Percentiles rank a stretch among this genome's conserved stretches.
Conservation (phyloP, 2,888 invertebrate species). For the Glaucopsyche alexis region DNA sequence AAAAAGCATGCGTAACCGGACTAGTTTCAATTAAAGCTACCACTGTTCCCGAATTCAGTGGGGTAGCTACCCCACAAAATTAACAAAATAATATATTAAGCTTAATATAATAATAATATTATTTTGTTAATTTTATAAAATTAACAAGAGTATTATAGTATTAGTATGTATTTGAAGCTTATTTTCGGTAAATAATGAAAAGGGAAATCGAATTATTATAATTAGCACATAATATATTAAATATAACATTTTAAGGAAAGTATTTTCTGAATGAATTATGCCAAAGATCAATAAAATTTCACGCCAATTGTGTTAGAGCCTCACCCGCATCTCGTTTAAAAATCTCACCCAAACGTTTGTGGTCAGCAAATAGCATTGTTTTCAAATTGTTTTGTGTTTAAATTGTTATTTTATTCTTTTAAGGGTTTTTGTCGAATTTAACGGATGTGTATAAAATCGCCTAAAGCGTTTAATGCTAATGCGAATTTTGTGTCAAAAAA, state of each 20-base stretch:
- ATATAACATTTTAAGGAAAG: not conserved
- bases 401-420: conserved; percentile 32
- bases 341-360: conserved; percentile 31
- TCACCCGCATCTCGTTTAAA: conserved; percentile 9
- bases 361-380: conserved; percentile 30
- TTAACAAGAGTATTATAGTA: too few relatives aligned
- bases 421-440: conserved; percentile 29
- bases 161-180: too few relatives aligned
- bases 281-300: conserved; percentile 2
- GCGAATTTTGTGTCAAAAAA: not conserved
- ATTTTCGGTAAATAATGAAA: too few relatives aligned
- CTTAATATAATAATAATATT: too few relatives aligned
- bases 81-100: too few relatives aligned
- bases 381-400: conserved; percentile 30
- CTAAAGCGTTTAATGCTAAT: not conserved
- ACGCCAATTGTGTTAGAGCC: not conserved
- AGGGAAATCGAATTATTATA: too few relatives aligned
- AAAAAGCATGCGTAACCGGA: too few relatives aligned
- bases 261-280: not conserved
- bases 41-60: too few relatives aligned
- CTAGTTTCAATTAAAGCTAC: too few relatives aligned
- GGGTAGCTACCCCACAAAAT: too few relatives aligned
- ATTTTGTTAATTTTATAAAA: too few relatives aligned
- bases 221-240: too few relatives aligned
- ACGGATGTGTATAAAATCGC: conserved; percentile 21